Evolutionary conservation across 2,113 vertebrate genomes (phyloP).

Genomic region (Bettongia penicillata): DNA sequence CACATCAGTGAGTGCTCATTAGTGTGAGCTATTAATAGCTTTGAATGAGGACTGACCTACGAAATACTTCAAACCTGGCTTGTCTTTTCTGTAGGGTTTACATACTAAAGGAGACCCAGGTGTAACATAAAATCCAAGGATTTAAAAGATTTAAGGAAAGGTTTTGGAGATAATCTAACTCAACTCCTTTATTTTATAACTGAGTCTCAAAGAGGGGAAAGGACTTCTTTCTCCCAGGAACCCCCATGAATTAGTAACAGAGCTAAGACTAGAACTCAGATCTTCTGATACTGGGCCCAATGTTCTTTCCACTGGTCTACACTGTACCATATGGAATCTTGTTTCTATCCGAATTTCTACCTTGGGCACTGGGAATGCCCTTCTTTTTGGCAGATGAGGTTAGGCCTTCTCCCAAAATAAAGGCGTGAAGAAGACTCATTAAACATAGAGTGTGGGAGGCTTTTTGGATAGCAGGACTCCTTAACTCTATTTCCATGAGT

Average conservation of each 20-base stretch:
- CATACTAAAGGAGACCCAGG: neutral
- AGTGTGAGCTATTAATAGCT: neutral
- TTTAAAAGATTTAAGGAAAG: neutral
- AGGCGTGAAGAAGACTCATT: neutral
- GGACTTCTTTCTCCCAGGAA: neutral
- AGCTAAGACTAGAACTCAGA: neutral
- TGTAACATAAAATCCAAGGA: neutral
- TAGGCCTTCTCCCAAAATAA: neutral
- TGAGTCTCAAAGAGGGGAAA: neutral
- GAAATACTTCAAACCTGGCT: neutral
- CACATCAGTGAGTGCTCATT: neutral
- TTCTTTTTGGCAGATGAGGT: neutral
- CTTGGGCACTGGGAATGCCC: neutral
- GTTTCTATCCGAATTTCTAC: neutral
- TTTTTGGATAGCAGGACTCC: neutral
- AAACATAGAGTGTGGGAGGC: neutral
- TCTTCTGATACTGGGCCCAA: neutral
- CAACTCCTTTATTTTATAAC: neutral
- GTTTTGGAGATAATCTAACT: neutral
- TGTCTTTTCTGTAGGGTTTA: neutral
- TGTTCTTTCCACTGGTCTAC: neutral
- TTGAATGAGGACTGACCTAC: neutral
- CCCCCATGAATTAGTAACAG: neutral
- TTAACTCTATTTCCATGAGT: neutral
- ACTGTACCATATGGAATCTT: neutral